phyloP scores from a whole-genome alignment of 2,888 invertebrate species.

The Drosophila quasianomalipes region DNA sequence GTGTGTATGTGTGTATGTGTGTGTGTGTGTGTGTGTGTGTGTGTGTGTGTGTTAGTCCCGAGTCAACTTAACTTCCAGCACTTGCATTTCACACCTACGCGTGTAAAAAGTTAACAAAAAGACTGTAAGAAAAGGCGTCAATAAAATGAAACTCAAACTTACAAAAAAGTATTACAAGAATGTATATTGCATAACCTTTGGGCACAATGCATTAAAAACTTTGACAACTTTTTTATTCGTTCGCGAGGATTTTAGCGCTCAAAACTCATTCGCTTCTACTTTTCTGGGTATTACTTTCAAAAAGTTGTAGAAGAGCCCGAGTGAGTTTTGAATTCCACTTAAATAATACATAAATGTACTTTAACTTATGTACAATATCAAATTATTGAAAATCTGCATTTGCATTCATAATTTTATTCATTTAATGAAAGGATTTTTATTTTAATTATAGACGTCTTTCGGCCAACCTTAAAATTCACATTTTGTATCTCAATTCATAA shows the following conservation, averaged over 20 bases:
- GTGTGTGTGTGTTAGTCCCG: constrained; percentile 29
- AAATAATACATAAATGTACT: neutral
- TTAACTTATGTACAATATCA: neutral
- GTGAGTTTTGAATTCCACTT: neutral
- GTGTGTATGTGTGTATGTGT: constrained; percentile 9
- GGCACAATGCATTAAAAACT: constrained; percentile 44
- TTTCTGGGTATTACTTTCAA: neutral
- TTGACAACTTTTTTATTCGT: constrained; percentile 27
- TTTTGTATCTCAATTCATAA: neutral
- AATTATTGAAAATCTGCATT: neutral
- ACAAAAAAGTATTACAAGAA: constrained; percentile 33
- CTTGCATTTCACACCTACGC: constrained; percentile 76
- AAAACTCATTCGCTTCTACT: constrained; percentile 8
- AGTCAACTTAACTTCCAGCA: constrained; percentile 63
- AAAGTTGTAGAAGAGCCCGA: neutral
- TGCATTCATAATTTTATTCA: neutral
- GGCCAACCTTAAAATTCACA: neutral
- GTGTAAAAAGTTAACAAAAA: constrained; percentile 67
- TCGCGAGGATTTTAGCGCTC: constrained; percentile 17
- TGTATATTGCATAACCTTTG: constrained; percentile 55
- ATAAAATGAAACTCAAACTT: constrained; percentile 36
- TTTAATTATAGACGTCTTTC: neutral
- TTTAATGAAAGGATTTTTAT: neutral
- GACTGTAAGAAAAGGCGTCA: constrained; percentile 46
- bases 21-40: constrained; percentile 11